phyloP scores from a whole-genome alignment of 2,888 invertebrate species.

The Listrodromus nycthemerus region DNA sequence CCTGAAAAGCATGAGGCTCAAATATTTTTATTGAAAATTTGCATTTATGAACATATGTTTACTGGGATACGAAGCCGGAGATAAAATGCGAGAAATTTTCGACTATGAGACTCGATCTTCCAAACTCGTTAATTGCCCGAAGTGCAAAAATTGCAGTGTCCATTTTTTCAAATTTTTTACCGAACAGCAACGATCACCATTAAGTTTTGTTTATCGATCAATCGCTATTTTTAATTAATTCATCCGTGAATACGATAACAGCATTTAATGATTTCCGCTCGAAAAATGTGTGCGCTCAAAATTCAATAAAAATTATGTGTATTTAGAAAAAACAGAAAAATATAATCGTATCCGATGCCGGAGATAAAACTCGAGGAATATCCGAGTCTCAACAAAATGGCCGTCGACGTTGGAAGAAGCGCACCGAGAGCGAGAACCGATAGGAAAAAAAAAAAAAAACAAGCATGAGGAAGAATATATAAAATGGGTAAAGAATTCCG shows the following conservation, averaged over 20 bases:
- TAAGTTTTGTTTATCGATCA: not conserved
- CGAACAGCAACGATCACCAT: too few relatives aligned
- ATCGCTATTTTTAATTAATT: not conserved
- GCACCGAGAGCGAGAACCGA: slow-evolving; percentile 2
- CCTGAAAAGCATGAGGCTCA: not conserved
- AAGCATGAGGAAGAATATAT: slow-evolving; percentile 21
- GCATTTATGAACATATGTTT: not conserved
- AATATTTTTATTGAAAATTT: not conserved
- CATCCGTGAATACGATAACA: not conserved
- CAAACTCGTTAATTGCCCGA: not conserved
- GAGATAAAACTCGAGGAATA: slow-evolving; percentile 71
- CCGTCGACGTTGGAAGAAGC: slow-evolving; percentile 65
- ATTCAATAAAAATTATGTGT: not conserved
- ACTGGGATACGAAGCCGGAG: not conserved
- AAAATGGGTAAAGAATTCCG: slow-evolving; percentile 61
- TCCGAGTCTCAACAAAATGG: slow-evolving; percentile 79
- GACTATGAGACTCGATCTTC: slow-evolving; percentile 48
- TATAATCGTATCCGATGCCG: not conserved
- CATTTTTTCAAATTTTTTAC: not conserved
- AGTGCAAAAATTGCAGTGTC: not conserved
- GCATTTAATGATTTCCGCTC: not conserved
- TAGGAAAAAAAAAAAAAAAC: slow-evolving; percentile 59
- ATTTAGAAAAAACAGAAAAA: not conserved
- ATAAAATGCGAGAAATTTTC: slow-evolving; percentile 74
- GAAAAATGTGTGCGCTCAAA: not conserved